phyloP scores from a whole-genome alignment of 2,113 vertebrate genomes.

The Phaethon lepturus region DNA sequence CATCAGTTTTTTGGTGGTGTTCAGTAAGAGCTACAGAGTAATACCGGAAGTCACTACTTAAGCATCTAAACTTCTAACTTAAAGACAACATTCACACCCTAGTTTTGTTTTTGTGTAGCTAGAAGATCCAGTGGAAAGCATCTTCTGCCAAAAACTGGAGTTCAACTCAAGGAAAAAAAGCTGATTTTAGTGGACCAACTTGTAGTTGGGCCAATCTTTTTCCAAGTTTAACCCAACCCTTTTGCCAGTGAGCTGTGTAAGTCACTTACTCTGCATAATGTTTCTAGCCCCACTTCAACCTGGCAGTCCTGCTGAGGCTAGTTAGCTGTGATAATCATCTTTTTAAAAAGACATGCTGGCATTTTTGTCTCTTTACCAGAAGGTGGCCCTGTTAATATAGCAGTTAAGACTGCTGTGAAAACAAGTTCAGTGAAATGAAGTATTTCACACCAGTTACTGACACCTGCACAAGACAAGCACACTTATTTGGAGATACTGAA shows the following conservation, averaged over 20 bases:
- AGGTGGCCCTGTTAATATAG: slow-evolving; percentile 20
- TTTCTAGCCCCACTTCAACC: not conserved
- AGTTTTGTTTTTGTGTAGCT: not conserved
- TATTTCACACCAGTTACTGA: not conserved
- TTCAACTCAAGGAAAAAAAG: not conserved
- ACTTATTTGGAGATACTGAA: not conserved
- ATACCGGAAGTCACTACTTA: not conserved
- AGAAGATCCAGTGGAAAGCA: not conserved
- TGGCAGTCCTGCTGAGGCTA: not conserved
- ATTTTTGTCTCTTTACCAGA: slow-evolving; percentile 11
- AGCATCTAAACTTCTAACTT: not conserved
- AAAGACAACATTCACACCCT: not conserved
- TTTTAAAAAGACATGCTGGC: not conserved
- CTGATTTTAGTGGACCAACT: not conserved
- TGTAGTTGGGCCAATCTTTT: not conserved
- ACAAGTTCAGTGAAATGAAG: not conserved
- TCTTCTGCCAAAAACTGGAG: not conserved
- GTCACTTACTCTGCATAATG: not conserved
- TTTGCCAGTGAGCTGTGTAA: not conserved
- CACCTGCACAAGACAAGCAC: not conserved
- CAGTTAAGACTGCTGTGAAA: not conserved
- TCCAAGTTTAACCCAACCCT: not conserved
- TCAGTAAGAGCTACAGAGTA: not conserved
- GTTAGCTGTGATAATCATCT: rapidly evolving
- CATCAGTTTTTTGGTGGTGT: not conserved